phyloP scores from a whole-genome alignment of 2,797 vertebrate species.

The Furcifer pardalis region DNA sequence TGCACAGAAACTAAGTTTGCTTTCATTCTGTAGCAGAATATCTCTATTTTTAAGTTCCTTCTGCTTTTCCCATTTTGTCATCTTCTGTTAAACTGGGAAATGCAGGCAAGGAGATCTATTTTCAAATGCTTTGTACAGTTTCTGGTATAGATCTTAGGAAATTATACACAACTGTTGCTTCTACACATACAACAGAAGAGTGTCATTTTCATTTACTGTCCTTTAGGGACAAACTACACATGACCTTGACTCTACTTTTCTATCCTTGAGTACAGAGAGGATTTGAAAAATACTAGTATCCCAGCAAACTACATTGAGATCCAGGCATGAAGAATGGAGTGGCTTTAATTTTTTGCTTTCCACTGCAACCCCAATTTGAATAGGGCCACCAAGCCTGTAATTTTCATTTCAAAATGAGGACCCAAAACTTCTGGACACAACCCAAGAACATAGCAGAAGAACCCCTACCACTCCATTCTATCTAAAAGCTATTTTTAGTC shows the following conservation, averaged over 20 bases:
- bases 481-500: no score
- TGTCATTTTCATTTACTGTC: not conserved
- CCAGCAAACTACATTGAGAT: no score
- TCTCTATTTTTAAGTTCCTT: not conserved
- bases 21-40: not conserved
- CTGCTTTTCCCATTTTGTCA: not conserved
- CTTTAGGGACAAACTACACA: not conserved
- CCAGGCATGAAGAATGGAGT: no score
- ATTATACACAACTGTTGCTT: not conserved
- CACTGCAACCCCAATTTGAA: no score
- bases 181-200: not conserved
- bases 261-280: not conserved
- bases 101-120: no score
- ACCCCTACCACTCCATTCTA: no score
- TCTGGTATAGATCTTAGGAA: not conserved
- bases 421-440: no score
- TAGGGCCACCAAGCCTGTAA: no score
- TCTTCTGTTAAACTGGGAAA: not conserved
- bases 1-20: not conserved
- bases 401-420: no score
- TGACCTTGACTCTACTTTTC: not conserved
- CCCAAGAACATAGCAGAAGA: no score
- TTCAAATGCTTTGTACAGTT: not conserved
- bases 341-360: no score
- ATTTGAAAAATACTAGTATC: no score